Evolutionary conservation across 2,113 vertebrate genomes (phyloP), one percentile per base, ranked within the genome.

Genomic region (Micronycteris hirsuta): DNA sequence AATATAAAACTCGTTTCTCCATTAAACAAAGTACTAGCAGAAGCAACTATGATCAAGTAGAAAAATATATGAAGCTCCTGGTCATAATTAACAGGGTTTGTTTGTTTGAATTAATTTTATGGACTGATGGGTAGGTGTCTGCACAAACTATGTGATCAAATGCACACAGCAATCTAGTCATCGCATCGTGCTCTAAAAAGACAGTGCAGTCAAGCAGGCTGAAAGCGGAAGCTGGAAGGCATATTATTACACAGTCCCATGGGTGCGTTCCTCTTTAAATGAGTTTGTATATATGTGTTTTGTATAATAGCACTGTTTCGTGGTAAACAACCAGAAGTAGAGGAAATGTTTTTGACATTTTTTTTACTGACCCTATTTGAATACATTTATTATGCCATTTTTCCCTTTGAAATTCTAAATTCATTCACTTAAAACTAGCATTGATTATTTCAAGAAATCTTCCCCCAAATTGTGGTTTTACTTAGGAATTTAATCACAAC

Each of bases 331-430:
- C 47, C 2, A 74, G 45, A 80, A 83, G 45, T 52, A 63, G 52
- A 47, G 15, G 15, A 90, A 91, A 96, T 36, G 2, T 20, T 93
- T 86, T 52, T 77, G 36, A 71, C n/a, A 61, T 71, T 61, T 61
- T 31, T 94, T 95, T 93, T 65, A 63, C 43, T 38, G 3, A 12
- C 6, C 11, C 6, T 38, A 26, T 96, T 89, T 93, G 14, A 96
- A 86, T 47, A 71, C 36, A 24, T 82, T 83, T 56, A 43, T 73
- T 63, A 81, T 84, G 14, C 12, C 15, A 83, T 58, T 94, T 24
- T 93, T 86, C 24, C 74, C 65, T 95, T 96, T 97, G 93, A 92
- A 95, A 96, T 95, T 92, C 31, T 90, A 49, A 97, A 84, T 94
- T 83, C 41, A 91, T 86, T 97, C 88, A 45, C 67, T 95, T 82